Percentiles rank a stretch among this genome's conserved stretches.
These are phyloP conservation scores for Tokudaia muenninki DNA, from an alignment of 2,797 vertebrate species.

Conservation along the genomic window DNA sequence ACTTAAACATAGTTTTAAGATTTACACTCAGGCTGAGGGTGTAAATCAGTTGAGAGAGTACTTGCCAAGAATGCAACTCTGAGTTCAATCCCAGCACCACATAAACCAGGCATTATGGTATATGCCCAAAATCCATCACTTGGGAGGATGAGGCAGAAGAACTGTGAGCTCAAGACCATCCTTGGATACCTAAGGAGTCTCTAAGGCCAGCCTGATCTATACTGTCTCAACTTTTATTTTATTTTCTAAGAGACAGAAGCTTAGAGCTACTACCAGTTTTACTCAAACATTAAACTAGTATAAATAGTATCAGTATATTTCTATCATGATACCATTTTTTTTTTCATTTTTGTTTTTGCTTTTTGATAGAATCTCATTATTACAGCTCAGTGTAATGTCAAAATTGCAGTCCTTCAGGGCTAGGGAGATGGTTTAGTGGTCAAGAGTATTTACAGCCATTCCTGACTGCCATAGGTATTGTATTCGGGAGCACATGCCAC, in stretches of 20 bases:
- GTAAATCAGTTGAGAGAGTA: too few relatives aligned
- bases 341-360: background rate
- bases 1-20: constrained; percentile 45
- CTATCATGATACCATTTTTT: constrained; percentile 25
- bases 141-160: background rate
- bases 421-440: background rate
- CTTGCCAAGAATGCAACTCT: background rate
- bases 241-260: background rate
- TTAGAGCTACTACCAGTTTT: background rate
- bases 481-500: background rate
- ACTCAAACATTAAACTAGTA: constrained; percentile 3
- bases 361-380: background rate
- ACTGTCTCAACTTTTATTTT: too few relatives aligned
- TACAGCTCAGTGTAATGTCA: background rate
- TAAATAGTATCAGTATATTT: background rate
- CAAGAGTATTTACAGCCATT: background rate
- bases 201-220: background rate
- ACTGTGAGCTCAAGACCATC: background rate
- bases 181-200: background rate
- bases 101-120: background rate
- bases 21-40: background rate
- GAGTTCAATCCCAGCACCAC: background rate
- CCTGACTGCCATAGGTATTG: too few relatives aligned
- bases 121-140: background rate
- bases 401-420: background rate